Conservation (phyloP, 2,113 vertebrate genomes). For the Melanocharis versteri region DNA sequence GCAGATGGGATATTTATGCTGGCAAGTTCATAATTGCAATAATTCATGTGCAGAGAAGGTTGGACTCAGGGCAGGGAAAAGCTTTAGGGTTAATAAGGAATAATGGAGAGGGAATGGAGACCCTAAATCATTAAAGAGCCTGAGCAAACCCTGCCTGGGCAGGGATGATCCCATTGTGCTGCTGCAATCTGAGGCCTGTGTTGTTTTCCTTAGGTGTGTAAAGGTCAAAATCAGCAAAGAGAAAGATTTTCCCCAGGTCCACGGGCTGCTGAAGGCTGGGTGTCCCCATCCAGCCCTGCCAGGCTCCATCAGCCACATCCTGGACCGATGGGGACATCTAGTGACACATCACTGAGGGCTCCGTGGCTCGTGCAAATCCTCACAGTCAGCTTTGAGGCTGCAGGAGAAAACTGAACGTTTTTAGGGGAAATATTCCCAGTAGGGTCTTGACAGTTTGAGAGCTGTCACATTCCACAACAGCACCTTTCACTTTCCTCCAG, state of each 20-base stretch:
- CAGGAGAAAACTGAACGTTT: rapidly evolving
- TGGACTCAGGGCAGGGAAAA: background rate
- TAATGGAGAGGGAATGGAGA: background rate
- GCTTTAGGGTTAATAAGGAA: background rate
- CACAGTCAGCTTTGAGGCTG: rapidly evolving
- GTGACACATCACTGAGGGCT: background rate
- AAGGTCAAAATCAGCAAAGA: background rate
- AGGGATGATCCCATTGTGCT: background rate
- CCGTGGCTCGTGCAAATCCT: rapidly evolving
- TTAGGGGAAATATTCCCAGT: background rate
- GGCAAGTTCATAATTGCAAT: background rate
- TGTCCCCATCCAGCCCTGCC: background rate
- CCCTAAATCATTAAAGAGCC: background rate
- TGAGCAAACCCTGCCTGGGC: rapidly evolving
- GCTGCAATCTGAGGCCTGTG: background rate
- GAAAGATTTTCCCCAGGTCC: background rate
- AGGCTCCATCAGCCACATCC: rapidly evolving
- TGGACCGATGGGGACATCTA: constrained; percentile 22
- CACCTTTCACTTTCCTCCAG: background rate
- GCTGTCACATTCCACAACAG: rapidly evolving
- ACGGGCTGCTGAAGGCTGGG: rapidly evolving
- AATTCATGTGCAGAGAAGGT: background rate
- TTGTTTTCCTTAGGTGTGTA: background rate
- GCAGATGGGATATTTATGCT: background rate
- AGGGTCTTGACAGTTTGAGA: background rate